Percentiles rank a stretch among this genome's conserved stretches.
Evolutionary conservation across 2,113 vertebrate species (phyloP).

Genomic region (Ciconia stormi): DNA sequence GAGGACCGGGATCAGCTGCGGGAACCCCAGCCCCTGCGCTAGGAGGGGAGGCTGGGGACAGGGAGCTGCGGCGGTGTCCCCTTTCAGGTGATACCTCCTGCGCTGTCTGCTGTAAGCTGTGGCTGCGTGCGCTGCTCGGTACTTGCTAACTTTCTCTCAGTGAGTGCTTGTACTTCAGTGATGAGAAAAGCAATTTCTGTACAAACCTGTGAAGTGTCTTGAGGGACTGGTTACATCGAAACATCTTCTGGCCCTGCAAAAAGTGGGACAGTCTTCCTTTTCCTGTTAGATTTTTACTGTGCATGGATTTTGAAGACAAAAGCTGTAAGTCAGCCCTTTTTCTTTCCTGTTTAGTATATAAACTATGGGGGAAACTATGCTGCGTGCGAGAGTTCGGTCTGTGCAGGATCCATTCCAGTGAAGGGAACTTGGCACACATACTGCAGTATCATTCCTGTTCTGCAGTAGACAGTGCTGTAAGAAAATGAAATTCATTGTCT

Average conservation of each 20-base stretch:
- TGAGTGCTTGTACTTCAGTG: neutral
- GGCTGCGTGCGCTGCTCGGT: accelerated
- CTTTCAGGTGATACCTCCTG: accelerated
- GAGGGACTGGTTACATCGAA: neutral
- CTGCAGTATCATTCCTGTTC: conserved; percentile 47
- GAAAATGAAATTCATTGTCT: conserved; percentile 54
- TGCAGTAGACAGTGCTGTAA: conserved; percentile 33
- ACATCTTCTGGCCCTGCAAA: conserved; percentile 4
- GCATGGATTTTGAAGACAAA: conserved; percentile 50
- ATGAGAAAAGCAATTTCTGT: neutral
- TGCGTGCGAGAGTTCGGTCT: neutral
- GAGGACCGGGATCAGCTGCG: accelerated
- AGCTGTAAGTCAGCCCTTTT: conserved; percentile 46
- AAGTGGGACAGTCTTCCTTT: conserved; percentile 26
- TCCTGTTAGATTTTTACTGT: conserved; percentile 13
- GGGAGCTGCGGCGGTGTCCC: neutral
- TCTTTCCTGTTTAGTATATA: conserved; percentile 21
- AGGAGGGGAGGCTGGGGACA: neutral
- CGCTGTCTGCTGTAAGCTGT: accelerated
- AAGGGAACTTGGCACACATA: conserved; percentile 33
- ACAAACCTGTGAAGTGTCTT: neutral
- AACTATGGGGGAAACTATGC: neutral
- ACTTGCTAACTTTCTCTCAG: neutral
- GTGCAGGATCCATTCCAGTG: neutral
- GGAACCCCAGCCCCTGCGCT: neutral